Base-by-base conservation (phyloP, 2,113 vertebrate genomes). In the Ochotona princeps region DNA sequence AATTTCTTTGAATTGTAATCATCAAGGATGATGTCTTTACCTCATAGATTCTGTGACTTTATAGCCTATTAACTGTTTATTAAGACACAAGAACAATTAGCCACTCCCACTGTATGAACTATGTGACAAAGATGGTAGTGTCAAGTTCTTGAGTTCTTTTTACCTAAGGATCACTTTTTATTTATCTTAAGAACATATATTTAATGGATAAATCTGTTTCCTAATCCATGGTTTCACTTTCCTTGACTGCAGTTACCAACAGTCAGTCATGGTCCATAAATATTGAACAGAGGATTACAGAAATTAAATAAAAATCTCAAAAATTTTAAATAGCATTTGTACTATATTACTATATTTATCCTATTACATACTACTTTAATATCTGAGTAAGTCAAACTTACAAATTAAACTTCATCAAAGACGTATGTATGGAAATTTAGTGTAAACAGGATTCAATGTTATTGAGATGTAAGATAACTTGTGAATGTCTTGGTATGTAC, bases 381-480 rank as follows among this genome's bases (percentile, higher is more conserved):
- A 26, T 86, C 11, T 60, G 21, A n/a, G 15, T 69, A 5, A 32
- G 3, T 11, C 17, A 78, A 74, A 69, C 30, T 1, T 28, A 61
- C 32, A 30, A 60, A 28, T 14, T 78, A 44, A 32, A 61, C 23
- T 78, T 35, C 61, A 49, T 7, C n/a, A 21, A 20, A 70, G 2
- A 8, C 28, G 21, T 85, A 1, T 18, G 9, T 5, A 14, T 1
- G 75, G 73, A 44, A 54, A 25, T 66, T 30, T 49, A 35, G 2
- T 63, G 21, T 10, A 28, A 2, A 32, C 20, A 49, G 4, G 5
- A 3, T 72, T 49, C 5, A 12, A 10, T 18, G n/a, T 1, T 44
- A 3, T 30, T 7, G 6, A n/a, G 49, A 2, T 10, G 61, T 14
- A 3, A 10, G 18, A 17, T 1, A 65, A 35, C 12, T 4, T 15